These are phyloP conservation scores for Clarias laeviceps DNA, from an alignment of 2,797 vertebrate genomes.

Conservation along the genomic window DNA sequence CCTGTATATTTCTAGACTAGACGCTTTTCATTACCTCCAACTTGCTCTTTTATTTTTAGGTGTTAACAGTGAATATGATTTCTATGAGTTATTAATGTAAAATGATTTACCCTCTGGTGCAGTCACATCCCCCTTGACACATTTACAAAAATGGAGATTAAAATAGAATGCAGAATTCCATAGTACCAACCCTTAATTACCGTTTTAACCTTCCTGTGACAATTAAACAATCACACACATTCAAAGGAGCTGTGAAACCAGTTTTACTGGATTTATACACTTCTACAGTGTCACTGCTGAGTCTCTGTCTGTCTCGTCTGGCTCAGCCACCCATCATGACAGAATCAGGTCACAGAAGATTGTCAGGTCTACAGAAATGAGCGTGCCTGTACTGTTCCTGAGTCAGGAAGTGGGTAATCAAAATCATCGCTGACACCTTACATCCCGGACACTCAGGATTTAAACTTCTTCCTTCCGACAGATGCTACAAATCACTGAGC, in stretches of 20 bases:
- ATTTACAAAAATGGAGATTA: too few relatives aligned
- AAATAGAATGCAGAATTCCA: not conserved
- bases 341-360: not conserved
- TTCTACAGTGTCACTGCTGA: too few relatives aligned
- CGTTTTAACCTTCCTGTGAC: not conserved
- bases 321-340: not conserved
- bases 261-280: too few relatives aligned
- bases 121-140: not conserved
- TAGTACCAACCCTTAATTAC: not conserved
- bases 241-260: not conserved
- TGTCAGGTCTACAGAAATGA: slow-evolving; percentile 14
- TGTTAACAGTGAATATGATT: not conserved
- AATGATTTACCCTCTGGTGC: not conserved
- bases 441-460: not conserved
- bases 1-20: not conserved
- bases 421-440: not conserved
- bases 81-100: not conserved
- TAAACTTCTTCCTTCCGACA: slow-evolving; percentile 1
- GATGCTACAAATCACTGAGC: not conserved
- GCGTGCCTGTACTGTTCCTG: not conserved
- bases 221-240: not conserved
- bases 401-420: not conserved
- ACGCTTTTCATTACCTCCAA: not conserved
- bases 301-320: not conserved
- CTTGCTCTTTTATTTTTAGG: not conserved